Conservation (phyloP, 1,140 invertebrate genomes). For the Lasioglossum albipes region DNA sequence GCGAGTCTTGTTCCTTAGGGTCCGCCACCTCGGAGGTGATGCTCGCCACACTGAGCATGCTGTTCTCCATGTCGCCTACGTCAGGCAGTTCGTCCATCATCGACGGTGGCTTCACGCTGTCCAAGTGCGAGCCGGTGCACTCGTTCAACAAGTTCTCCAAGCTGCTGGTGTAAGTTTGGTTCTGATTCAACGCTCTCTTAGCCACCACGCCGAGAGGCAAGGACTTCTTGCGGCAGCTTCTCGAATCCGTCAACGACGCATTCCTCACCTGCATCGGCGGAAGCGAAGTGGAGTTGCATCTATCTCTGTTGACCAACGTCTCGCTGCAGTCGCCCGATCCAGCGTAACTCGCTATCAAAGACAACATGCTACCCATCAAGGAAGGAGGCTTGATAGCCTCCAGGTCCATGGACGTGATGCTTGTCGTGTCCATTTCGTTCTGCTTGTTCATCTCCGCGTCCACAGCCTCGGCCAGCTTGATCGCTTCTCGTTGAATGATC, state of each 20-base stretch:
- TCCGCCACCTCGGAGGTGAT: slow-evolving; percentile 89
- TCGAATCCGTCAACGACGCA: slow-evolving; percentile 57
- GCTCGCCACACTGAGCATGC: slow-evolving; percentile 91
- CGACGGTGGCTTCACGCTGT: slow-evolving; percentile 90
- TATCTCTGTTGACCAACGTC: slow-evolving; percentile 62
- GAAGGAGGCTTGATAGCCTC: slow-evolving; percentile 90
- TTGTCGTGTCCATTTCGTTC: slow-evolving; percentile 71
- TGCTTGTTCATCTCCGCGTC: slow-evolving; percentile 83
- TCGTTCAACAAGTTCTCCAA: slow-evolving; percentile 83
- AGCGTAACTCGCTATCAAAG: slow-evolving; percentile 82
- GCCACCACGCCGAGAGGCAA: slow-evolving; percentile 86
- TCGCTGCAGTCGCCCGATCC: slow-evolving; percentile 66
- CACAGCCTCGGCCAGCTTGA: slow-evolving; percentile 85
- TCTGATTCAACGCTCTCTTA: slow-evolving; percentile 83
- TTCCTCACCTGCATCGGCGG: slow-evolving; percentile 55
- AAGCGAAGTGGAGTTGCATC: slow-evolving; percentile 70
- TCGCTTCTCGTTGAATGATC: slow-evolving; percentile 87
- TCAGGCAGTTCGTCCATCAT: slow-evolving; percentile 89
- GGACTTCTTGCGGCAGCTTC: slow-evolving; percentile 83
- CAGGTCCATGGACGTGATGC: slow-evolving; percentile 83
- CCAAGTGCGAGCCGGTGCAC: slow-evolving; percentile 84
- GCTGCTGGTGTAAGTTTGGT: slow-evolving; percentile 81
- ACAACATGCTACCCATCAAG: slow-evolving; percentile 84
- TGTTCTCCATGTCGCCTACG: slow-evolving; percentile 85
- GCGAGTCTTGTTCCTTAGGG: slow-evolving; percentile 69